Base-by-base conservation (phyloP, 2,797 vertebrate genomes). In the Danio kyathit region DNA sequence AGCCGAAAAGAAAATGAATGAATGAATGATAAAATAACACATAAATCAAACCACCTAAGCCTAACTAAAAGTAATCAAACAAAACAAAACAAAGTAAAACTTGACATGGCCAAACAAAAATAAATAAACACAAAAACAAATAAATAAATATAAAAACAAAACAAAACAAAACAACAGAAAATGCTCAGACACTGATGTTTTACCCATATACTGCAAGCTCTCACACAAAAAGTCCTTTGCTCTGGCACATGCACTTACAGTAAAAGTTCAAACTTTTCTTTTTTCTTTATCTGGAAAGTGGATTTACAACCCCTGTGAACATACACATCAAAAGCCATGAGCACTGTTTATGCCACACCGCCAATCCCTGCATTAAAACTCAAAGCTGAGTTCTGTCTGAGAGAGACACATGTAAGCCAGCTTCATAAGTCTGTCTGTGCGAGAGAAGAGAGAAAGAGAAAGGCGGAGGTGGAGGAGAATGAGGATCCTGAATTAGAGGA, bases 281-380 rank as follows among this genome's bases (percentile, higher is more conserved):
- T 71, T 77, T 10, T 29, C 29, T 21, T 70, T 21, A 75, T 74
- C 66, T 71, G 9, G 16, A 71, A 80, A 72, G 43, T 19, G 49
- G 74, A 60, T 75, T 46, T 44, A 71, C 5, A 74, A 75, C 73
- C 17, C 48, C 59, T 56, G 52, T 67, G 43, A 61, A 76, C 64
- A 29, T 56, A 59, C 29, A 51, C 46, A 82, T 67, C 61, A 73
- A 78, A 82, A 56, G 11, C 59, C 13, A 41, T 40, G 2, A 61
- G 51, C 51, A n/a, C 72, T 82, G 61, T 78, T 82, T 74, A 66
- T 52, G 75, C 69, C 52, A 56, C 9, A 10, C 46, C 77, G 59
- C 14, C 49, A 63, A 63, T 56, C 43, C 40, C 70, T 59, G 38
- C 8, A 73, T 56, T 73, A 38, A 82, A 79, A 19, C 76, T 49